Base-by-base conservation (phyloP, 1,140 invertebrate genomes). In the Hydropsyche tenuis region DNA sequence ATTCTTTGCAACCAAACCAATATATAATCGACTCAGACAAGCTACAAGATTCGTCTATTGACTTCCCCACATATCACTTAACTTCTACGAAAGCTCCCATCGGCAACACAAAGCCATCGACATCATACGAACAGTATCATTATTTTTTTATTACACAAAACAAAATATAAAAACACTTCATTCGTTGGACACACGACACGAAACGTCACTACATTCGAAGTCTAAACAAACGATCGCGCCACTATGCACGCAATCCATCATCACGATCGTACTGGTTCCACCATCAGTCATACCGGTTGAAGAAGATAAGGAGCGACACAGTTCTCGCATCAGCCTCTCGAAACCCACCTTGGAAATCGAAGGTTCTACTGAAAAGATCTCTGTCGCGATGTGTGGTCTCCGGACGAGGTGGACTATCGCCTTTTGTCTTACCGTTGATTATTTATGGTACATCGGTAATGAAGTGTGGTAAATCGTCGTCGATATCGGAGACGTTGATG, bases 291-390 rank as follows among this genome's bases (percentile, higher is more conserved):
- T 69, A 16, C 25, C 46, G 51, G 25, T 65, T 27, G 25, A 43
- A 37, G 30, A 37, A 11, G 12, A 30, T 66, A 70, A 70, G 69
- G 69, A 51, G 48, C 70, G 60, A 74, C 73, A 74, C 56, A 70
- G 60, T 74, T 74, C 73, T 74, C 60, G 66, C 73, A 74, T 74
- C 73, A 65, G 63, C 25, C 11, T 16, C 5, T 16, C 3, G 25
- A 37, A n/a, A 18, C n/a, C n/a, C n/a, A n/a, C n/a, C n/a, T n/a
- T n/a, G 23, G 22, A 62, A 20, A 23, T 6, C 56, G 16, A 62
- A 22, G 16, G 60, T n/a, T n/a, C n/a, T n/a, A n/a, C n/a, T n/a
- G 27, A 63, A 63, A 63, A 23, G 60, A 63, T 63, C 60, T 22
- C 14, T 7, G 14, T 18, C 25, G 11, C 12, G 30, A 9, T 14